These are phyloP conservation scores for Orycteropus afer DNA, from an alignment of 2,113 vertebrate genomes.

Conservation along the genomic window DNA sequence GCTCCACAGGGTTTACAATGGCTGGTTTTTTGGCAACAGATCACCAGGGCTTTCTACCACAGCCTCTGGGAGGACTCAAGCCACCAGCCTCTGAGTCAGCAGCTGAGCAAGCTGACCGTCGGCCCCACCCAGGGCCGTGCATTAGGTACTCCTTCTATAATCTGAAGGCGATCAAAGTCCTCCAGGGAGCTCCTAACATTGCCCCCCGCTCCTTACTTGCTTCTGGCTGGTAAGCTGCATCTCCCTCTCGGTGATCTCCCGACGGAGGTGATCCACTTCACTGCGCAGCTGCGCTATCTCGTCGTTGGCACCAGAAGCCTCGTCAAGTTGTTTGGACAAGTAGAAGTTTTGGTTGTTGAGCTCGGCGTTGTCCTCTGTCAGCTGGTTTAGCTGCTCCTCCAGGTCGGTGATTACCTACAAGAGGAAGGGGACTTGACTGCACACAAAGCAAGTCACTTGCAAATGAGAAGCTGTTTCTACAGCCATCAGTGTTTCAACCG, in stretches of 20 bases:
- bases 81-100: neutral
- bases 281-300: slow-evolving; percentile 95
- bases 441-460: neutral
- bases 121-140: neutral
- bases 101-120: neutral
- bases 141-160: slow-evolving; percentile 11
- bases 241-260: slow-evolving; percentile 97
- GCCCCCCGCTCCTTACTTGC: slow-evolving; percentile 86
- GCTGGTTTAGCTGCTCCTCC: slow-evolving; percentile 96
- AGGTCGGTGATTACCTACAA: slow-evolving; percentile 97
- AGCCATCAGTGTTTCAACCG: neutral
- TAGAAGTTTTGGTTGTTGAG: slow-evolving; percentile 99
- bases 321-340: slow-evolving; percentile 97
- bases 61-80: neutral
- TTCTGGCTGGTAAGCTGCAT: slow-evolving; percentile 99
- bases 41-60: neutral
- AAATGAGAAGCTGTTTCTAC: neutral
- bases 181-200: no score
- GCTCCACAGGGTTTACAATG: neutral
- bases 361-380: slow-evolving; percentile 97
- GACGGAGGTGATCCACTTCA: slow-evolving; percentile 96
- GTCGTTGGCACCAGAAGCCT: slow-evolving; percentile 93
- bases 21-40: neutral
- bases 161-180: neutral
- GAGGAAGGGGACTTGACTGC: neutral